Evolutionary conservation across 2,888 invertebrate genomes (phyloP).

Genomic region (Pogonocherus hispidulus): DNA sequence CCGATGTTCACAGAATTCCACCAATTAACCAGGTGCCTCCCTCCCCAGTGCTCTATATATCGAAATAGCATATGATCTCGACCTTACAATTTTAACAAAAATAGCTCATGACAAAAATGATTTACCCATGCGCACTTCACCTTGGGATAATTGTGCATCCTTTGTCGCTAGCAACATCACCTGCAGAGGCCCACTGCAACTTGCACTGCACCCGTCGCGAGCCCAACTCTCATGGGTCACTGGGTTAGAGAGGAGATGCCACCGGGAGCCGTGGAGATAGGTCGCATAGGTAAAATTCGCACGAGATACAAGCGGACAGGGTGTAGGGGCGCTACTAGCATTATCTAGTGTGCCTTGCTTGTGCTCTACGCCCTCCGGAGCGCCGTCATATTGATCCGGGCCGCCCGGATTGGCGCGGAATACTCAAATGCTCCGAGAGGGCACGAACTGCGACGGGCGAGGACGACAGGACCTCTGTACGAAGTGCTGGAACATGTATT

Average conservation of each 20-base stretch:
- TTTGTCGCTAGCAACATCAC: slow-evolving; percentile 48
- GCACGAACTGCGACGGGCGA: slow-evolving; percentile 41
- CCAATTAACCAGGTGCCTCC: background rate
- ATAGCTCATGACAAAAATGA: slow-evolving; percentile 44
- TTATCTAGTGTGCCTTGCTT: slow-evolving; percentile 46
- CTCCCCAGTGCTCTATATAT: slow-evolving; percentile 16
- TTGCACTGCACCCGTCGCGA: slow-evolving; percentile 32
- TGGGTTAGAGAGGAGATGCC: slow-evolving; percentile 14
- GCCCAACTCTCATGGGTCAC: slow-evolving; percentile 39
- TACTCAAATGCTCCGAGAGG: slow-evolving; percentile 57
- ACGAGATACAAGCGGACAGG: slow-evolving; percentile 34
- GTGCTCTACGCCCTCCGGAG: slow-evolving; percentile 52
- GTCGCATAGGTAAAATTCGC: slow-evolving; percentile 21
- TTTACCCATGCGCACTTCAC: slow-evolving; percentile 62
- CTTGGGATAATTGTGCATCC: slow-evolving; percentile 61
- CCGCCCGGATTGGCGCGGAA: slow-evolving; percentile 65
- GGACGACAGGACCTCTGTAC: slow-evolving; percentile 1
- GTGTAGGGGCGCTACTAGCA: slow-evolving; percentile 37
- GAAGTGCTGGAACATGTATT: slow-evolving; percentile 35
- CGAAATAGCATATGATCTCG: slow-evolving; percentile 26
- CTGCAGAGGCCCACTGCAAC: slow-evolving; percentile 43
- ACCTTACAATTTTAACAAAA: slow-evolving; percentile 29
- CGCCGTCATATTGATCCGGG: slow-evolving; percentile 66
- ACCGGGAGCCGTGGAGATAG: slow-evolving; percentile 14
- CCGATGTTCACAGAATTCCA: background rate